Conservation (phyloP, 2,113 vertebrate genomes). For the Orthonyx spaldingii region DNA sequence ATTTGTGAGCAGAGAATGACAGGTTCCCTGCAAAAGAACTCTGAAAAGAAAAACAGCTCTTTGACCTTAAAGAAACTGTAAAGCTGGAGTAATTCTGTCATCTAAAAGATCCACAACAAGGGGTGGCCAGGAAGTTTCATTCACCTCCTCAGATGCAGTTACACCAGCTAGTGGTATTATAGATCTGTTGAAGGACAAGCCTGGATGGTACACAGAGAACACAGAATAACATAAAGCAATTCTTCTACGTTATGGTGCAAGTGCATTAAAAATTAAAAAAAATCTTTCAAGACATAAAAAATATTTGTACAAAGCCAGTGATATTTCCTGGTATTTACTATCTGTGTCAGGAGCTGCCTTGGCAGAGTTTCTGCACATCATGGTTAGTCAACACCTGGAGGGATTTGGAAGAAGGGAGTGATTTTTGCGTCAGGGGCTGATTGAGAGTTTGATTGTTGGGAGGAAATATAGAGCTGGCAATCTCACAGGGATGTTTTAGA, state of each 20-base stretch:
- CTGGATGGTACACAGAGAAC: not conserved
- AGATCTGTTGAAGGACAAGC: not conserved
- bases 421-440: not conserved
- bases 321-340: not conserved
- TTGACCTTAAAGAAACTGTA: not conserved
- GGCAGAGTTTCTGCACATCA: not conserved
- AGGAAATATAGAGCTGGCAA: not conserved
- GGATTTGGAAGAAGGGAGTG: not conserved
- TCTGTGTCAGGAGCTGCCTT: not conserved
- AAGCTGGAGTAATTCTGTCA: not conserved
- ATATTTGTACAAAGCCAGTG: not conserved
- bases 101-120: not conserved
- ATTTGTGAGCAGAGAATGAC: not conserved
- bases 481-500: not conserved
- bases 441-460: not conserved
- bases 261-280: not conserved
- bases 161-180: not conserved
- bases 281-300: not conserved
- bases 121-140: not conserved
- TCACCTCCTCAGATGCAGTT: not conserved
- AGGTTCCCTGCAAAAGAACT: not conserved
- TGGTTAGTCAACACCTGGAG: not conserved
- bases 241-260: not conserved
- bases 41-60: not conserved
- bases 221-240: not conserved